Percentiles rank a stretch among this genome's conserved stretches.
phyloP scores from a whole-genome alignment of 2,113 vertebrate species.

The Daubentonia madagascariensis region DNA sequence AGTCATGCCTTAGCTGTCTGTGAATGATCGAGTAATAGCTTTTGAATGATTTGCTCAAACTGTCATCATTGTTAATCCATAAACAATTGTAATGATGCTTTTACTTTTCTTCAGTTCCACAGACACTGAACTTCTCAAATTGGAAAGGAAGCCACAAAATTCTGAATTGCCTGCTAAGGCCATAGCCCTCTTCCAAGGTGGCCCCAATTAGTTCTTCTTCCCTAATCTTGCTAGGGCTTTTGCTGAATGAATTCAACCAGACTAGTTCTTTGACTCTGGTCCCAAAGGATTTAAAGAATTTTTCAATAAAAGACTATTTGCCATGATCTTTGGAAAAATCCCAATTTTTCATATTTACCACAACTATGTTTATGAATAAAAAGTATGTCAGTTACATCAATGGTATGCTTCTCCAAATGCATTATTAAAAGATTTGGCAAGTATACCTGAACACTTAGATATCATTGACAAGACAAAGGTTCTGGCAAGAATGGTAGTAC shows the following conservation, averaged over 20 bases:
- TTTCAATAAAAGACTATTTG: not conserved
- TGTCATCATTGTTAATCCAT: conserved; percentile 6
- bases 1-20: not conserved
- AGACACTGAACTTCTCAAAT: not conserved
- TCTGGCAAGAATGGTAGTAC: not conserved
- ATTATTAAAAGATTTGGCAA: not conserved
- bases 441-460: not conserved
- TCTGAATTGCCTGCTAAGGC: not conserved
- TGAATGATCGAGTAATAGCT: not conserved
- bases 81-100: conserved; percentile 17
- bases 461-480: not conserved
- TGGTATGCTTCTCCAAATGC: not conserved
- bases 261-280: not conserved
- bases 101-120: not conserved
- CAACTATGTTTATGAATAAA: not conserved
- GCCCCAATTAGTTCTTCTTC: not conserved
- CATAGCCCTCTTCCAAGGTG: not conserved
- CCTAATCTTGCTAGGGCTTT: not conserved
- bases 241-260: not conserved
- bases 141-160: not conserved
- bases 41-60: not conserved
- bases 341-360: not conserved
- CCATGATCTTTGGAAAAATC: not conserved
- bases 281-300: not conserved
- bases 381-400: not conserved